These are phyloP conservation scores for Pygoscelis antarcticus DNA, from an alignment of 2,113 vertebrate genomes.

Conservation along the genomic window DNA sequence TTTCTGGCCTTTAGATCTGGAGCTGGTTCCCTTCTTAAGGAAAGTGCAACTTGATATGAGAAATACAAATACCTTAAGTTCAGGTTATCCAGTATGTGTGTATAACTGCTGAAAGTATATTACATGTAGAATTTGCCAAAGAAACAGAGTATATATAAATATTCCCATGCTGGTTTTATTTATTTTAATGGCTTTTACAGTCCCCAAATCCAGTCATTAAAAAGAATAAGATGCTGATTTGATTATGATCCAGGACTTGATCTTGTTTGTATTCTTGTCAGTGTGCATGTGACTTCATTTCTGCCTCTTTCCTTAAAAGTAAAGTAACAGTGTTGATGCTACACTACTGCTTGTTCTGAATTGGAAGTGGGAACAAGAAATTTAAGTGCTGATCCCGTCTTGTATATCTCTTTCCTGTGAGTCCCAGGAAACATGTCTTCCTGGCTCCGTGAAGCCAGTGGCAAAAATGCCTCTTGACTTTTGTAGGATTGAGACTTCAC, in stretches of 20 bases:
- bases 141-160: background rate
- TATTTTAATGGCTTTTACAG: background rate
- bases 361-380: background rate
- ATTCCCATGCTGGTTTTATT: background rate
- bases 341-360: background rate
- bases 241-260: background rate
- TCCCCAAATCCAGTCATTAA: background rate
- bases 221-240: background rate
- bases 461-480: background rate
- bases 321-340: rapidly evolving
- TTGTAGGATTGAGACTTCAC: background rate
- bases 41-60: background rate
- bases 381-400: background rate
- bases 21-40: background rate
- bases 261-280: background rate
- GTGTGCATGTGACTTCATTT: background rate
- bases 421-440: background rate
- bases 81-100: background rate
- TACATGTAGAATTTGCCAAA: background rate
- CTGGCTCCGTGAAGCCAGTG: background rate
- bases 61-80: background rate
- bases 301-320: background rate
- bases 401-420: rapidly evolving
- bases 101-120: background rate
- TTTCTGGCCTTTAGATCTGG: background rate